Evolutionary conservation across 2,797 vertebrate species (phyloP), one percentile per base, ranked within the genome.

Genomic region (Prunella strophiata): DNA sequence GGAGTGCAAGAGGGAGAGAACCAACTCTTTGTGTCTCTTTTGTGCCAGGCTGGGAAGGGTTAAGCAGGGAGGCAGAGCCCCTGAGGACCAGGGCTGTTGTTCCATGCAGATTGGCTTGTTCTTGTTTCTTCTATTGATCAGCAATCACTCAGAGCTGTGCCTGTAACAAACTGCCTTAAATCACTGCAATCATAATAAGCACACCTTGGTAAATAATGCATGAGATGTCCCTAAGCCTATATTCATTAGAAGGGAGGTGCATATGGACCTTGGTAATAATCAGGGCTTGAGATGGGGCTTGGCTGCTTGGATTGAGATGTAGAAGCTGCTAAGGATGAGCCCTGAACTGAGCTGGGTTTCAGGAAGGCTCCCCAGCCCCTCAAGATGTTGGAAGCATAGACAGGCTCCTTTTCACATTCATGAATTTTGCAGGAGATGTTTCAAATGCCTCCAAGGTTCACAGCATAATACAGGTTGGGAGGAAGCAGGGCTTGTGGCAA

Each of bases 101-200:
- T 92, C 83, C 94, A 84, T 88, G 91, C 84, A 94, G 91, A 96
- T 88, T 95, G 93, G 93, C 95, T 95, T 90, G 84, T 85, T 91
- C 81, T 91, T 94, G 93, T 96, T 97, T 94, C 91, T 91, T 50
- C 90, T 91, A 97, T 97, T 93, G 97, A 97, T 96, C 79, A 36
- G 74, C 42, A 89, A 91, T 97, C 96, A 90, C 93, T 93, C 93
- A 86, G 95, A 90, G 93, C 94, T 95, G 91, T 91, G 93, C 89
- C 79, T 87, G 81, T 91, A 94, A 97, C 95, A 97, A 97, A 97
- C 94, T 93, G 95, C 94, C 96, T 96, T 97, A 92, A 97, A 97
- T 97, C 96, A 97, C 68, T 96, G 95, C 94, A 96, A 95, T 92
- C 91, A 97, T 93, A 96, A 92, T 89, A 93, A 94, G 89, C 85